Evolutionary conservation across 2,797 vertebrate genomes (phyloP), one percentile per base, ranked within the genome.

Genomic region (Anomalospiza imberbis): DNA sequence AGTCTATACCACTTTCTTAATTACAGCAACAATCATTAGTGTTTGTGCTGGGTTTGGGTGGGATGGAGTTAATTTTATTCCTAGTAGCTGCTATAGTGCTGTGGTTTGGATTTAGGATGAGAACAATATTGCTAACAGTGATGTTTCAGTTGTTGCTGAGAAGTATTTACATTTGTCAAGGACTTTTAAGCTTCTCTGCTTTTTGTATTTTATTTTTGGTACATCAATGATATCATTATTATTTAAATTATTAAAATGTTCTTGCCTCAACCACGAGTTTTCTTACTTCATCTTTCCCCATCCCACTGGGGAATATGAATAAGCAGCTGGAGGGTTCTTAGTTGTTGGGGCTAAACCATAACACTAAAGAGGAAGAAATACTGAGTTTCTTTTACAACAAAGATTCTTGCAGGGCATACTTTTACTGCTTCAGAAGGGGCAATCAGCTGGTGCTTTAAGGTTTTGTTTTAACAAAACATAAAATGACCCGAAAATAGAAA

Each of bases 1-100:
- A 85, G 75, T 48, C 89, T 90, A 85, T 63, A 65, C 65, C 65
- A 82, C 94, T 90, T 86, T 91, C 91, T 94, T 94, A 94, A 96
- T 93, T 94, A 74, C 36, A 91, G 57, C 63, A 87, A 82, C 68
- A 88, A 42, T 55, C 11, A 16, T 85, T 87, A 89, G 72, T 16
- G 29, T 17, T 73, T 67, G 78, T 18, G 55, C 53, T 51, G n/a
- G 21, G 13, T 57, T 73, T 50, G 67, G 72, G 25, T 73, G 50
- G 21, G 73, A 45, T 21, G 45, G 48, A 28, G 78, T 83, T 66
- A 84, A 72, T 54, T 62, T 88, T 45, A 54, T 32, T 40, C 48
- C 48, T 51, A 51, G n/a, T 34, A 67, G 29, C 15, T 61, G 16
- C 60, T 32, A 2, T 20, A 50, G 42, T 18, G 16, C 42, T 51